Evolutionary conservation across 2,888 invertebrate genomes (phyloP).

Genomic region (Cosmia trapezina): DNA sequence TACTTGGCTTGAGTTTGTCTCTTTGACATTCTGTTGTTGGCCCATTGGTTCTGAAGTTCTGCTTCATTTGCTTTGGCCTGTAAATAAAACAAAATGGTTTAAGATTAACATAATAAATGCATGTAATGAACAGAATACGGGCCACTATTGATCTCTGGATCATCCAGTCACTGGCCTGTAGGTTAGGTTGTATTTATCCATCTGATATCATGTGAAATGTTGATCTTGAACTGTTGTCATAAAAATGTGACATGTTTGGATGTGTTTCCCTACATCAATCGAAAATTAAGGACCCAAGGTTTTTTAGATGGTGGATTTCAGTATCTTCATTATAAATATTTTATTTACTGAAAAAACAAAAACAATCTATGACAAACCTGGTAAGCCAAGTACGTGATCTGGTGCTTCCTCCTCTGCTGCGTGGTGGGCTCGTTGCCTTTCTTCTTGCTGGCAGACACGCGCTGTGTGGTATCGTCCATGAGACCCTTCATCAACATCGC

Average conservation of each 20-base stretch:
- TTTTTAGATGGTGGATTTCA: background rate
- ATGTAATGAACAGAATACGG: background rate
- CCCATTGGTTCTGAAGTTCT: conserved; percentile 98
- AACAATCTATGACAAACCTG: conserved; percentile 84
- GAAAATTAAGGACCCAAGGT: background rate
- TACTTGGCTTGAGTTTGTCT: conserved; percentile 98
- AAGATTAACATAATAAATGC: background rate
- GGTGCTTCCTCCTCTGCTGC: conserved; percentile 96
- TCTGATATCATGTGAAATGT: background rate
- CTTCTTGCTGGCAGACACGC: conserved; percentile 89
- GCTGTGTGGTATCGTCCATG: conserved; percentile 92
- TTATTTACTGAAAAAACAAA: background rate
- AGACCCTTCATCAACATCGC: conserved; percentile 95
- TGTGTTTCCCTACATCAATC: background rate
- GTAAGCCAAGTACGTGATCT: conserved; percentile 98
- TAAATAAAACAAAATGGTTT: conserved; percentile 70
- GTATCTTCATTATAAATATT: background rate
- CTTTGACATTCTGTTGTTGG: conserved; percentile 95
- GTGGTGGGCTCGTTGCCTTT: conserved; percentile 91
- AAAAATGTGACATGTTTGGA: background rate
- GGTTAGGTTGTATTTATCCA: background rate
- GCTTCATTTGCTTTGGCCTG: conserved; percentile 98
- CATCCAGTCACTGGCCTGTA: background rate
- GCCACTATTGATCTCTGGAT: background rate
- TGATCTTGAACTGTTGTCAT: background rate